Percentiles rank a stretch among this genome's conserved stretches.
Conservation (phyloP, 1,140 invertebrate genomes). For the Drosophila tani region DNA sequence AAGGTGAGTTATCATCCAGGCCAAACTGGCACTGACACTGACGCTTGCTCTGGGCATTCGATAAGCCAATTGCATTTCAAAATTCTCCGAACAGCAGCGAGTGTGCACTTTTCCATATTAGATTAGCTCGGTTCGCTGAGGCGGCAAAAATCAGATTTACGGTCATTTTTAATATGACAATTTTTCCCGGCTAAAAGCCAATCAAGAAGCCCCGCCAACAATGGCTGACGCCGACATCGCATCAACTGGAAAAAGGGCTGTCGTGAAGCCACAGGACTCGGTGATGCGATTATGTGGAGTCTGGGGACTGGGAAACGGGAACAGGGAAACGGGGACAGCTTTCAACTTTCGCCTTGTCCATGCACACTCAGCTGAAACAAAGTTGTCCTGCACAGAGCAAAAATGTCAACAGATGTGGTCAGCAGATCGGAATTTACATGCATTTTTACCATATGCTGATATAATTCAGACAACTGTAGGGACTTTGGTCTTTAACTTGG, state of each 20-base stretch:
- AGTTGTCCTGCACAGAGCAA: slow-evolving; percentile 18
- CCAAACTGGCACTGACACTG: slow-evolving; percentile 17
- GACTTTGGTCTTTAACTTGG: too few species aligned
- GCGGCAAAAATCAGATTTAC: slow-evolving; percentile 14
- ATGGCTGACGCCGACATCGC: slow-evolving; percentile 33
- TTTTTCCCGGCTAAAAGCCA: slow-evolving; percentile 53
- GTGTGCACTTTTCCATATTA: slow-evolving; percentile 43
- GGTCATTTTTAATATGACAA: slow-evolving; percentile 67
- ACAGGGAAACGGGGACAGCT: slow-evolving; percentile 7
- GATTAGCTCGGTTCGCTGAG: slow-evolving; percentile 27
- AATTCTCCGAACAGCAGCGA: background rate
- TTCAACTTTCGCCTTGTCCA: slow-evolving; percentile 56
- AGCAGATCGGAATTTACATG: background rate
- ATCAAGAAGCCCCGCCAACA: slow-evolving; percentile 55
- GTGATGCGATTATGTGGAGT: slow-evolving; percentile 65
- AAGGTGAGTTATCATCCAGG: slow-evolving; percentile 42
- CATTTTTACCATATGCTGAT: too few species aligned
- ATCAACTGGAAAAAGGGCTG: slow-evolving; percentile 59
- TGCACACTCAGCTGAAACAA: slow-evolving; percentile 62
- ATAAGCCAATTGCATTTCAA: slow-evolving; percentile 23
- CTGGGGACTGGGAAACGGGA: slow-evolving; percentile 3
- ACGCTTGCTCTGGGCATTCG: slow-evolving; percentile 14
- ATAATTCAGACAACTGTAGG: too few species aligned
- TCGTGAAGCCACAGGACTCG: slow-evolving; percentile 53
- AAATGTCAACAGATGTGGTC: slow-evolving; percentile 14